Base-by-base conservation (phyloP, 1,140 invertebrate genomes). In the Sminthurinus signatus region DNA sequence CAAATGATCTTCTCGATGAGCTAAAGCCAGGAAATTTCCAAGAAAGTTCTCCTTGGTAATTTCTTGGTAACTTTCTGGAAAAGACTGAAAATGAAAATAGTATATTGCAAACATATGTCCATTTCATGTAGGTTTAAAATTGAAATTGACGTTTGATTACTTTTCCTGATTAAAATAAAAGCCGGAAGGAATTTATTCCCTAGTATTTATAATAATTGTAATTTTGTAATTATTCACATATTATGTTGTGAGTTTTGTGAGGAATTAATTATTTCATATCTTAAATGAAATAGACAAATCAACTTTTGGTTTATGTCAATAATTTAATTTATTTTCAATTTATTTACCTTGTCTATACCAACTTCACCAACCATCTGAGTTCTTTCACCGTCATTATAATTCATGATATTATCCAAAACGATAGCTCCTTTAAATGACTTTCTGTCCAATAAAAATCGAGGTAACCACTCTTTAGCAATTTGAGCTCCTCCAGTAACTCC, bases 371-470 rank as follows among this genome's bases (percentile, higher is more conserved):
- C 39, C 15, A 5, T n/a, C 60, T 69, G 52, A 42, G 52, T 32
- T 2, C 43, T 14, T 14, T 19, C 5, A 15, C 10, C 32, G 15
- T 61, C 54, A 21, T 62, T 65, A 39, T 44, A 65, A 44, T 62
- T 69, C 42, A 69, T 28, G 25, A 69, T 56, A 32, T 52, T 52
- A 28, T 69, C 67, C 31, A 69, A 43, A 48, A 69, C 67, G 42
- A 69, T 57, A 10, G 50, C 67, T 17, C 67, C 67, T 15, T 39
- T 19, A 19, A 69, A 66, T 1, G 15, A 21, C n/a, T 65, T 65
- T 19, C 59, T 42, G 32, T 21, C 52, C 10, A 15, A 12, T 8
- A 65, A 15, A 43, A 69, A 65, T 23, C 23, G 17, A 2, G 58
- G 62, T 1, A 69, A 44, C 32, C 52, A 69, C 4, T 54, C n/a